These are phyloP conservation scores for Laticauda colubrina DNA, from an alignment of 2,113 vertebrate species.

Conservation along the genomic window DNA sequence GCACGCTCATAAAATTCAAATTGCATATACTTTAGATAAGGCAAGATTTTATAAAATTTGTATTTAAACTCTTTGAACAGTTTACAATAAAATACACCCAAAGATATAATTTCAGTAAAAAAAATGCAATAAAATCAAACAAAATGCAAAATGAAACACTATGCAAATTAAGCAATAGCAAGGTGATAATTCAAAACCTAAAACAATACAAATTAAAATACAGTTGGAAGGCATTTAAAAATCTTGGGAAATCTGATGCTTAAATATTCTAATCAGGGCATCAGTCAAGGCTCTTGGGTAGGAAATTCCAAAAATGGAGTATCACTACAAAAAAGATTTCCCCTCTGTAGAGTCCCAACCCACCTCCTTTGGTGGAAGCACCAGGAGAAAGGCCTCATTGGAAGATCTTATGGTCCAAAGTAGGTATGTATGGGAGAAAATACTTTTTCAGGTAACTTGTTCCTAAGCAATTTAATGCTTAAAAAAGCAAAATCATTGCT, in stretches of 20 bases:
- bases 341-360: neutral
- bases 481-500: neutral
- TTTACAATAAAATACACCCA: neutral
- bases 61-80: neutral
- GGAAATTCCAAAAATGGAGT: neutral
- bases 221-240: neutral
- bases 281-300: neutral
- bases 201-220: neutral
- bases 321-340: neutral
- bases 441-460: neutral
- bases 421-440: no score
- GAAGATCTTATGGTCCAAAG: neutral
- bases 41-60: constrained; percentile 1
- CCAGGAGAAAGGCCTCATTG: neutral
- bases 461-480: neutral
- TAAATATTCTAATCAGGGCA: neutral
- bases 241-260: neutral
- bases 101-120: neutral
- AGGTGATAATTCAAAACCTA: neutral
- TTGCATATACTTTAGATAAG: neutral
- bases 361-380: neutral
- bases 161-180: neutral
- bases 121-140: neutral
- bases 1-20: neutral
- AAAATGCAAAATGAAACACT: neutral